A percentile compares a stretch with the other conserved stretches of the same genome.
phyloP scores from a whole-genome alignment of 2,888 invertebrate genomes.

The Neocrepidodera transversa region DNA sequence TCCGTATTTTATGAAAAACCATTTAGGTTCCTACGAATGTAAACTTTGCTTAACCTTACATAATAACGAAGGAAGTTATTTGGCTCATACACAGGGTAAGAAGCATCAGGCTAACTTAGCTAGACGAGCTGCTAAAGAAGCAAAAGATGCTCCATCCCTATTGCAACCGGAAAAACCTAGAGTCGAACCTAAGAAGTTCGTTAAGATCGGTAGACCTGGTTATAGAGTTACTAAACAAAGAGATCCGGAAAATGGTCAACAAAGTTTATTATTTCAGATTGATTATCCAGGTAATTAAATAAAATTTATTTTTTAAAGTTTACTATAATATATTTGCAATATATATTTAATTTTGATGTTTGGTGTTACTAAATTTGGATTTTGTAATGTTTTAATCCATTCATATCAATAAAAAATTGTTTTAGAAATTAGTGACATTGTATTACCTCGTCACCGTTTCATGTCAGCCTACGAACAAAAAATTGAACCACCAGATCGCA shows the following conservation, averaged over 20 bases:
- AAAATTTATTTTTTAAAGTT: neutral
- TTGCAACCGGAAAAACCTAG: constrained; percentile 94
- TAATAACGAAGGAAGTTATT: constrained; percentile 98
- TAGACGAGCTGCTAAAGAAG: constrained; percentile 96
- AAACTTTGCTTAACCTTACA: constrained; percentile 97
- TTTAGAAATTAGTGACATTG: constrained; percentile 84
- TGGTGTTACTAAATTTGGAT: too few species aligned
- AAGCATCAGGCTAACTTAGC: constrained; percentile 97
- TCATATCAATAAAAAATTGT: too few species aligned
- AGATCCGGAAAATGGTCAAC: constrained; percentile 94
- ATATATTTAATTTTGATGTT: too few species aligned
- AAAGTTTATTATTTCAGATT: constrained; percentile 96
- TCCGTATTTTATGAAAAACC: constrained; percentile 99
- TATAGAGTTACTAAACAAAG: constrained; percentile 98
- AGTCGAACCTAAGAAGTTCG: constrained; percentile 98
- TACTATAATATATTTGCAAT: too few species aligned
- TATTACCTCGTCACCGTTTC: constrained; percentile 94
- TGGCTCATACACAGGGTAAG: constrained; percentile 99
- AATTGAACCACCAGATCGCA: constrained; percentile 98
- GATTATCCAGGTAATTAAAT: constrained; percentile 83
- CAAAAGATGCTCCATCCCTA: constrained; percentile 94
- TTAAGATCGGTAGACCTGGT: constrained; percentile 98
- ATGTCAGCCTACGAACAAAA: constrained; percentile 99
- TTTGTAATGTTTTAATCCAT: too few species aligned
- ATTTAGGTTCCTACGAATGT: constrained; percentile 95